phyloP scores from a whole-genome alignment of 2,888 invertebrate species.

The Habrosyne pyritoides region DNA sequence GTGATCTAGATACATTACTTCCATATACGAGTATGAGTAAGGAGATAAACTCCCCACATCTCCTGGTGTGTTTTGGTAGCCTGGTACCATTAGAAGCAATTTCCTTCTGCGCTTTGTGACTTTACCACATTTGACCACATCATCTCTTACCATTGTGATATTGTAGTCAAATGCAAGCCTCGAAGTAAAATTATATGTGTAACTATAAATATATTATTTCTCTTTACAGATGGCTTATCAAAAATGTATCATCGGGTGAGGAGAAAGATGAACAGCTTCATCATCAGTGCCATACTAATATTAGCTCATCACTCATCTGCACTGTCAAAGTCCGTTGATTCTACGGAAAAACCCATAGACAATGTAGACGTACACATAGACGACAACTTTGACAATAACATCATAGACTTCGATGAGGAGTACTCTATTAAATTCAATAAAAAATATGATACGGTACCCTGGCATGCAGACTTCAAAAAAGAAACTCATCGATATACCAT shows the following conservation, averaged over 20 bases:
- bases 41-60: too few relatives aligned
- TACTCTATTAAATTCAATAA: slow-evolving; percentile 65
- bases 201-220: slow-evolving; percentile 11
- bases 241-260: slow-evolving; percentile 67
- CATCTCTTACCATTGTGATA: too few relatives aligned
- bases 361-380: slow-evolving; percentile 38
- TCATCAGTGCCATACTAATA: slow-evolving; percentile 59
- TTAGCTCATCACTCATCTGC: slow-evolving; percentile 41
- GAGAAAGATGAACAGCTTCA: slow-evolving; percentile 61
- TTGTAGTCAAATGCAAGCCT: too few relatives aligned
- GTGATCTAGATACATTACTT: too few relatives aligned
- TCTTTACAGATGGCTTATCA: slow-evolving; percentile 68
- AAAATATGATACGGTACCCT: slow-evolving; percentile 58
- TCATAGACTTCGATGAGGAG: slow-evolving; percentile 74
- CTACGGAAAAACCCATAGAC: slow-evolving; percentile 32
- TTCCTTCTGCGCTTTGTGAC: too few relatives aligned
- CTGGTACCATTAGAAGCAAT: too few relatives aligned
- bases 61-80: too few relatives aligned
- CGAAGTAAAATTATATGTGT: too few relatives aligned
- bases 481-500: slow-evolving; percentile 67
- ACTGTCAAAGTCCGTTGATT: slow-evolving; percentile 51
- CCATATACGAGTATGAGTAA: too few relatives aligned
- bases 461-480: slow-evolving; percentile 58
- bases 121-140: too few relatives aligned
- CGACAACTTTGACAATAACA: slow-evolving; percentile 64